Conservation (phyloP, 2,797 vertebrate species). For the Borostomias antarcticus region DNA sequence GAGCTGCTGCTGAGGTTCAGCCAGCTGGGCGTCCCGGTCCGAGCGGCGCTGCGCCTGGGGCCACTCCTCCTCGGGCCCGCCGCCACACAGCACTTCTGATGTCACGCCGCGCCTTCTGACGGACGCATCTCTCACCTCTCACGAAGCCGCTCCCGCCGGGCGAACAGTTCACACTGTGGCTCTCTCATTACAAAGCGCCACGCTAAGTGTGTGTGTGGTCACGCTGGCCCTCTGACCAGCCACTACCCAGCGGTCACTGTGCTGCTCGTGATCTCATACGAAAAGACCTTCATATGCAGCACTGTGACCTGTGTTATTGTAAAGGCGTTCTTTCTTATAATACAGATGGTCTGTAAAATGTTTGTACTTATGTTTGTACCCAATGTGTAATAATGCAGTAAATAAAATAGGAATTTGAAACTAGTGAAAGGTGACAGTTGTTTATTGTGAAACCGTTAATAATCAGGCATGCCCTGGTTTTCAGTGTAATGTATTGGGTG, state of each 20-base stretch:
- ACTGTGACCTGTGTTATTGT: not conserved
- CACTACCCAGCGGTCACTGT: not conserved
- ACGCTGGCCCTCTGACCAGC: not conserved
- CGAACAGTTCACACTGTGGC: too few species aligned
- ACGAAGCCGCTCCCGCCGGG: too few species aligned
- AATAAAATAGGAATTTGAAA: conserved; percentile 32
- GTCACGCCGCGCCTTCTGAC: conserved; percentile 36
- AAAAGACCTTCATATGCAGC: not conserved
- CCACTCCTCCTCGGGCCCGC: conserved; percentile 77
- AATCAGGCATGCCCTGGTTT: not conserved
- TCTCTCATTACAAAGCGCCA: not conserved
- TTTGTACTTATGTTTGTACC: conserved; percentile 36
- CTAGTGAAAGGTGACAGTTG: not conserved
- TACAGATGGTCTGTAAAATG: conserved; percentile 14
- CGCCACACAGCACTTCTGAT: conserved; percentile 41
- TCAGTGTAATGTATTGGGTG: not conserved
- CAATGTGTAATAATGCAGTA: conserved; percentile 17
- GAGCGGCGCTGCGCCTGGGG: conserved; percentile 85
- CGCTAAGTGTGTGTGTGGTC: not conserved
- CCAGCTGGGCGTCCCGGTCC: conserved; percentile 84
- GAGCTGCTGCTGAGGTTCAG: conserved; percentile 85
- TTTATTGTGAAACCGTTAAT: not conserved
- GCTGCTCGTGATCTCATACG: not conserved
- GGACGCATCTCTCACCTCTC: conserved; percentile 5
- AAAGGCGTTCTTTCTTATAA: not conserved